Conservation (phyloP, 2,888 invertebrate species). For the Sicus ferrugineus region DNA sequence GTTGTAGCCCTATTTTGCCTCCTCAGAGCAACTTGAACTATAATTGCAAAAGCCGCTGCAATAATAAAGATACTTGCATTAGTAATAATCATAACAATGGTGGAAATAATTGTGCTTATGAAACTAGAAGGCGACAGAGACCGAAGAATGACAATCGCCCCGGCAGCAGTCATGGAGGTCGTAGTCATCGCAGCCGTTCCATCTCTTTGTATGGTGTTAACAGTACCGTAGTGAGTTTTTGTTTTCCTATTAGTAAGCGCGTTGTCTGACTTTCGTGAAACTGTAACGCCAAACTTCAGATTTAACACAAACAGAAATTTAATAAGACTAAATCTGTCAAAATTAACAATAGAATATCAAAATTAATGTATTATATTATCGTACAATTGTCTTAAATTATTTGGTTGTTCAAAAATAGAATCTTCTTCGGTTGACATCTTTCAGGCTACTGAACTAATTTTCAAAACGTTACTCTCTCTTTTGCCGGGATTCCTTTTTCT, state of each 20-base stretch:
- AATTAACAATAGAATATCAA: no score
- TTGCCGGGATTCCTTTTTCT: conserved; percentile 6
- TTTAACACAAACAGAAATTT: no score
- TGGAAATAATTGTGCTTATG: conserved; percentile 26
- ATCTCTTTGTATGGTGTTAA: conserved; percentile 56
- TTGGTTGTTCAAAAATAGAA: no score
- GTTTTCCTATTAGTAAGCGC: no score
- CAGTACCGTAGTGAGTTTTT: conserved; percentile 58
- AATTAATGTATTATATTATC: no score
- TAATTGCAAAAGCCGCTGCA: conserved; percentile 43
- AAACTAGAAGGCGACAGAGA: conserved; percentile 33
- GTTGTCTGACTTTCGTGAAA: no score
- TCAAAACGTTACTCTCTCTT: background rate
- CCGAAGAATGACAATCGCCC: conserved; percentile 40
- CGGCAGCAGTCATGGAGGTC: conserved; percentile 46
- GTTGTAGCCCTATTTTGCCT: conserved; percentile 59
- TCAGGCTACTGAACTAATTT: no score
- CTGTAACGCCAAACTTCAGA: no score
- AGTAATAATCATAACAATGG: conserved; percentile 29
- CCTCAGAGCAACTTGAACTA: conserved; percentile 38
- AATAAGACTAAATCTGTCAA: no score
- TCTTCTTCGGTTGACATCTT: no score
- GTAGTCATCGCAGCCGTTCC: conserved; percentile 50
- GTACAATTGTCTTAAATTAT: no score
- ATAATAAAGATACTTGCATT: conserved; percentile 32